phyloP scores from a whole-genome alignment of 2,888 invertebrate species.

The Torymus auratus region DNA sequence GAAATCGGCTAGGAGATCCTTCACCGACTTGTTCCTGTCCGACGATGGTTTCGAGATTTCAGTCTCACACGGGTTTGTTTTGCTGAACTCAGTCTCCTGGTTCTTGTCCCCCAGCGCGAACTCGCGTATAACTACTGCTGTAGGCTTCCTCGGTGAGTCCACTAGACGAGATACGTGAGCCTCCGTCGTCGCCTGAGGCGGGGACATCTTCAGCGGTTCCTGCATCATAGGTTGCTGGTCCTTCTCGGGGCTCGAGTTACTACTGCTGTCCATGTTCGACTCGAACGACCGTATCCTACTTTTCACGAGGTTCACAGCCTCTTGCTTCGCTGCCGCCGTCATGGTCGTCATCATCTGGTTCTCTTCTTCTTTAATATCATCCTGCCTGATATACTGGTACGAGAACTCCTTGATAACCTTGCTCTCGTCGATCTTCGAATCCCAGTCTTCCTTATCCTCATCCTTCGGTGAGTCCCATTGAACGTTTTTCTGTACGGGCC shows the following conservation, averaged over 20 bases:
- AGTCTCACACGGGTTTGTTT: neutral
- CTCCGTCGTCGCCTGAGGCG: slow-evolving; percentile 72
- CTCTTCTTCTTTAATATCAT: slow-evolving; percentile 57
- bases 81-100: neutral
- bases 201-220: slow-evolving; percentile 75
- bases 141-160: slow-evolving; percentile 63
- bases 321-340: slow-evolving; percentile 22
- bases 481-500: slow-evolving; percentile 68
- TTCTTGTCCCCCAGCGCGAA: slow-evolving; percentile 67
- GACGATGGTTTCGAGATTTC: slow-evolving; percentile 61
- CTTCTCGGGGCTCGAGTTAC: slow-evolving; percentile 61
- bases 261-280: slow-evolving; percentile 60
- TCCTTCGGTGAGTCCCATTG: slow-evolving; percentile 68
- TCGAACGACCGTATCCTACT: slow-evolving; percentile 72
- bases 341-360: neutral
- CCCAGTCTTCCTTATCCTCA: slow-evolving; percentile 70
- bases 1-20: slow-evolving; percentile 76
- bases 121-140: slow-evolving; percentile 62
- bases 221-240: slow-evolving; percentile 71
- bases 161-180: slow-evolving; percentile 74
- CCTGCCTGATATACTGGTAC: slow-evolving; percentile 74
- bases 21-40: slow-evolving; percentile 74
- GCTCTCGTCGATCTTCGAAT: slow-evolving; percentile 71
- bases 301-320: slow-evolving; percentile 68
- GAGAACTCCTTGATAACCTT: slow-evolving; percentile 75